Evolutionary conservation across 2,888 invertebrate species (phyloP).

Genomic region (Exephanes ischioxanthus): DNA sequence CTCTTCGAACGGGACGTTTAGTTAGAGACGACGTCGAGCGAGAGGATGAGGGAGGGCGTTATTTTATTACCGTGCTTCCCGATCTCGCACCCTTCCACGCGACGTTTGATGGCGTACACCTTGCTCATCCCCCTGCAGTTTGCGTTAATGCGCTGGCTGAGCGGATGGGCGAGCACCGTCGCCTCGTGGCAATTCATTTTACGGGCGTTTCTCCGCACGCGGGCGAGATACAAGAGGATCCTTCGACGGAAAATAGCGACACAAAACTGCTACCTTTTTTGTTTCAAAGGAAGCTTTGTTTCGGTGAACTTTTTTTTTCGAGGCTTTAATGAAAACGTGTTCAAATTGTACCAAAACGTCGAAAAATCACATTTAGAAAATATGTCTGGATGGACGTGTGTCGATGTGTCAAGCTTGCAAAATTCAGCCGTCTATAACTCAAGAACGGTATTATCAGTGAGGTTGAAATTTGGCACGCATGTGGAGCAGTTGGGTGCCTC

Average conservation of each 20-base stretch:
- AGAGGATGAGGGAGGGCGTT: slow-evolving; percentile 72
- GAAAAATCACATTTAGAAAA: too few species aligned
- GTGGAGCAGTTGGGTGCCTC: too few species aligned
- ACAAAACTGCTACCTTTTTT: not conserved
- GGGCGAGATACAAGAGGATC: slow-evolving; percentile 18
- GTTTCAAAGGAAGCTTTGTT: too few species aligned
- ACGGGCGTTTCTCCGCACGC: slow-evolving; percentile 52
- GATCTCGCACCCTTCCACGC: slow-evolving; percentile 71
- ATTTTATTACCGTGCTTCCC: slow-evolving; percentile 79
- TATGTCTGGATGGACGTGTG: too few species aligned
- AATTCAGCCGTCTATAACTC: too few species aligned
- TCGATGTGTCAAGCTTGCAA: too few species aligned
- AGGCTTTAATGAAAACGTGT: too few species aligned
- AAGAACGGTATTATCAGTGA: too few species aligned
- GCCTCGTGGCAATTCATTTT: slow-evolving; percentile 58
- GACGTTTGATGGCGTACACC: slow-evolving; percentile 72
- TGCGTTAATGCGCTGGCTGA: slow-evolving; percentile 57
- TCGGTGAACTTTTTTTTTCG: too few species aligned
- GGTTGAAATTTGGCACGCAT: too few species aligned
- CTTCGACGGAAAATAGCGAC: not conserved
- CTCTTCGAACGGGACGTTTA: slow-evolving; percentile 63
- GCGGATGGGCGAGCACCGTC: slow-evolving; percentile 25
- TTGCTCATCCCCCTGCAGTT: slow-evolving; percentile 67
- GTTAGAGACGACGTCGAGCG: slow-evolving; percentile 51
- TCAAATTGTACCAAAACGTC: too few species aligned